Base-by-base conservation (phyloP, 2,888 invertebrate genomes). In the Hedychridium roseum region DNA sequence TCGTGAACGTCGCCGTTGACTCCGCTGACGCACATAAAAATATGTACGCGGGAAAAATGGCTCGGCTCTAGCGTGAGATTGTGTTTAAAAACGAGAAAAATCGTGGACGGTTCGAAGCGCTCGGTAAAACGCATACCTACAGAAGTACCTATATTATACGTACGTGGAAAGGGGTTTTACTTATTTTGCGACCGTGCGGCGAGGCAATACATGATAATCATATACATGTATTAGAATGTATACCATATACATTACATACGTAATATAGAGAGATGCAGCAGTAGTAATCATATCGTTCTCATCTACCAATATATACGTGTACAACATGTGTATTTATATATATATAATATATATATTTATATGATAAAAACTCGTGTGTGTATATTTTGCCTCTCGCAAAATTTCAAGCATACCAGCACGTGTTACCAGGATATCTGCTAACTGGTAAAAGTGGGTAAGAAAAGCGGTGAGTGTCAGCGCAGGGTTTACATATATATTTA, bases 381-480 rank as follows among this genome's bases (percentile, higher is more conserved):
- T 64, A 47, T 35, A 39, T 60, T 57, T 60, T 57, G 59, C 57
- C 57, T 59, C 59, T 54, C 56, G 64, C 54, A 64, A 65, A 61
- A 67, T 43, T 68, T 53, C 68, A 73, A 76, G 72, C 74, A 74
- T 65, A 73, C 64, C 70, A 71, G 67, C 69, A 71, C 69, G 69
- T 70, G 67, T 68, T 70, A 70, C 54, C 60, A 71, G 67, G 55
- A 65, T 60, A 45, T 67, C 62, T 57, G 51, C 70, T 70, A 68
- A 70, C 43, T 67, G 57, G 64, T 59, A 56, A 71, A 65, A 65
- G 66, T 70, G 61, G 63, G 54, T 64, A 68, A 63, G 64, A 68
- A 57, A 75, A 76, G 75, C 76, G 55, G 74, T 75, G 72, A 61
- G 45, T 71, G 50, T 72, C 66, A 73, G 71, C 71, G 66, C 68